A percentile compares a stretch with the other conserved stretches of the same genome.
These are phyloP conservation scores for Strix occidentalis DNA, from an alignment of 2,797 vertebrate genomes.

Conservation along the genomic window DNA sequence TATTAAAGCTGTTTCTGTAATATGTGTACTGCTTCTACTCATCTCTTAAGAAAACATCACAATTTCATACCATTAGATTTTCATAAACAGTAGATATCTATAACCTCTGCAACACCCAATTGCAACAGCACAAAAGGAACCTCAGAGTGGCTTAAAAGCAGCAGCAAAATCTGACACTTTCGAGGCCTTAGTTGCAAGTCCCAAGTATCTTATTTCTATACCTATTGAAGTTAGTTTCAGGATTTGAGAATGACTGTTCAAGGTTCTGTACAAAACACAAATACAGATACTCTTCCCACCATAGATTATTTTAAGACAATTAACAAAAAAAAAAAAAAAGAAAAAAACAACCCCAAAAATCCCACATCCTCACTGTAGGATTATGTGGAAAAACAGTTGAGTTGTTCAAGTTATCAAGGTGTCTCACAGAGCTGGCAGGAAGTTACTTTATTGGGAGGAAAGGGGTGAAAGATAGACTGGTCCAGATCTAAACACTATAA, in stretches of 20 bases:
- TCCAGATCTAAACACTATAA: not conserved
- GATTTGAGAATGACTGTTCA: not conserved
- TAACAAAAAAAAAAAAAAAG: not conserved
- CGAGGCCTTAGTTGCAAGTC: not conserved
- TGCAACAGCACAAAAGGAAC: not conserved
- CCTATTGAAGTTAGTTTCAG: not conserved
- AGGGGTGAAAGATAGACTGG: not conserved
- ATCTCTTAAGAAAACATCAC: not conserved
- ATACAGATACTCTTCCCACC: not conserved
- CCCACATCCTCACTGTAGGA: not conserved
- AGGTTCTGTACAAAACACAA: not conserved
- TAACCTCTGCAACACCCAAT: not conserved
- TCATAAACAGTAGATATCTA: not conserved
- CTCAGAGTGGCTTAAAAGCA: not conserved
- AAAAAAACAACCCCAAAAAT: rapidly evolving
- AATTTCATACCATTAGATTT: not conserved
- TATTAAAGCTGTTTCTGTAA: not conserved
- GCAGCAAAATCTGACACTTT: not conserved
- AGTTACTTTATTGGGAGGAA: not conserved
- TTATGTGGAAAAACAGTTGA: not conserved
- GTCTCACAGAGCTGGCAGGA: not conserved
- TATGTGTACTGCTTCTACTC: not conserved
- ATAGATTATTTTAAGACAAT: not conserved
- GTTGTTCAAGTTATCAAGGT: not conserved
- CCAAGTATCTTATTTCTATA: not conserved